These are phyloP conservation scores for Calameuta pallipes DNA, from an alignment of 2,888 invertebrate species.

Conservation along the genomic window DNA sequence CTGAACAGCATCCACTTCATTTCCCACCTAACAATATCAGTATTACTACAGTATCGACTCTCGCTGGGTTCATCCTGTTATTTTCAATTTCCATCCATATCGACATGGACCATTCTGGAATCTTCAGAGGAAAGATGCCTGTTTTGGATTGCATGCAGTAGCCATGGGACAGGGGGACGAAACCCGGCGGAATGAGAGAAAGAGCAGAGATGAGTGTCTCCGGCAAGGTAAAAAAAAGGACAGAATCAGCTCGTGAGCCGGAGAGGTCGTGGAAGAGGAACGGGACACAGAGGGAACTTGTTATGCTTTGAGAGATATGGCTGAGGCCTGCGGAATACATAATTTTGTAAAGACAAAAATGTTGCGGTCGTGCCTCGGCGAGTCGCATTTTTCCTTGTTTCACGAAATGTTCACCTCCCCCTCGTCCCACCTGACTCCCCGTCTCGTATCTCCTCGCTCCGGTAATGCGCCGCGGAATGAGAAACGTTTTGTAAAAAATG, in stretches of 20 bases:
- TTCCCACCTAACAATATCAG: background rate
- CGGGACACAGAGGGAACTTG: conserved; percentile 62
- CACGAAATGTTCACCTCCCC: conserved; percentile 58
- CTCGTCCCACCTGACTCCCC: conserved; percentile 16
- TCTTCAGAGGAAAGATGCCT: background rate
- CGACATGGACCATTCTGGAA: background rate
- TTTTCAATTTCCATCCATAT: background rate
- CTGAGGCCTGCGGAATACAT: conserved; percentile 66
- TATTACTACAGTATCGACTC: background rate
- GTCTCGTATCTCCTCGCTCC: conserved; percentile 18
- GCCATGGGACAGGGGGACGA: conserved; percentile 7
- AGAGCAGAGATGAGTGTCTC: conserved; percentile 15
- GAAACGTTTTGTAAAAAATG: conserved; percentile 58
- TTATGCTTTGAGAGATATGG: conserved; percentile 66
- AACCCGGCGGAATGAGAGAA: conserved; percentile 19
- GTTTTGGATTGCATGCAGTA: background rate
- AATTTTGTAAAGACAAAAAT: conserved; percentile 67
- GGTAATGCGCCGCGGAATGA: conserved; percentile 62
- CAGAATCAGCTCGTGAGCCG: background rate
- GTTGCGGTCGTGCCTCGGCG: conserved; percentile 62
- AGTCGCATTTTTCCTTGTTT: conserved; percentile 65
- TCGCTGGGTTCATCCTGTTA: too few species aligned
- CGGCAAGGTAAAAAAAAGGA: conserved; percentile 22
- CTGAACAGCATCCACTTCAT: background rate
- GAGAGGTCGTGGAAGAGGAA: conserved; percentile 26